These are phyloP conservation scores for Tetheella fluctuosa DNA, from an alignment of 2,888 invertebrate genomes.

Conservation along the genomic window DNA sequence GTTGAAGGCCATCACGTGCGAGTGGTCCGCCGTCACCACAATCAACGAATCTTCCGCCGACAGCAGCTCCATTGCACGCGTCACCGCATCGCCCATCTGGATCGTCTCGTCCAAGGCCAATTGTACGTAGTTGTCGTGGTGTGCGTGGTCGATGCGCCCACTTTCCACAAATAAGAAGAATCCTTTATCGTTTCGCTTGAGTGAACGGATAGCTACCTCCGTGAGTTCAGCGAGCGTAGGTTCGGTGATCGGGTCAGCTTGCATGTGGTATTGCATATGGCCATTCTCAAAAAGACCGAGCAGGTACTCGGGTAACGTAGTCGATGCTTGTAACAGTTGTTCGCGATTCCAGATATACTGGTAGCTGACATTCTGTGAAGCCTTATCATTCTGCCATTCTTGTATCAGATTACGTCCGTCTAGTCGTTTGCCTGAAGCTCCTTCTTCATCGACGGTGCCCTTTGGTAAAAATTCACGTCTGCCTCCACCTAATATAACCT, in stretches of 20 bases:
- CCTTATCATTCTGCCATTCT: constrained; percentile 84
- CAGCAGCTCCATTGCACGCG: constrained; percentile 70
- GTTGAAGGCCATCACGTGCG: constrained; percentile 87
- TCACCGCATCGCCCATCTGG: constrained; percentile 85
- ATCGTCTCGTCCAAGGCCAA: constrained; percentile 88
- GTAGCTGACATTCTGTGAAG: constrained; percentile 49
- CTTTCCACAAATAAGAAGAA: constrained; percentile 90
- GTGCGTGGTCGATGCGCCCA: constrained; percentile 86
- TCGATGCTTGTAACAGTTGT: constrained; percentile 70
- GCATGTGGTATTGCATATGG: constrained; percentile 87
- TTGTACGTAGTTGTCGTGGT: constrained; percentile 83
- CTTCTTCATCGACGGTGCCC: constrained; percentile 75
- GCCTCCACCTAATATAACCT: constrained; percentile 90
- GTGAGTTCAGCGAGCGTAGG: constrained; percentile 84
- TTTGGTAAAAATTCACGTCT: constrained; percentile 85
- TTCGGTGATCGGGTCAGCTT: constrained; percentile 67
- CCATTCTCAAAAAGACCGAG: constrained; percentile 86
- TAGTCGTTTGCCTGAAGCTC: constrained; percentile 64
- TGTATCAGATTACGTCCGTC: constrained; percentile 87
- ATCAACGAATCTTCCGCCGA: constrained; percentile 85
- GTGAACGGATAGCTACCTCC: constrained; percentile 86
- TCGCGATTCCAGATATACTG: constrained; percentile 84
- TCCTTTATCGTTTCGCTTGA: constrained; percentile 86
- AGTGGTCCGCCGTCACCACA: constrained; percentile 90
- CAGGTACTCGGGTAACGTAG: constrained; percentile 82